Conservation (phyloP, 2,888 invertebrate species). For the Hartigia nigra region DNA sequence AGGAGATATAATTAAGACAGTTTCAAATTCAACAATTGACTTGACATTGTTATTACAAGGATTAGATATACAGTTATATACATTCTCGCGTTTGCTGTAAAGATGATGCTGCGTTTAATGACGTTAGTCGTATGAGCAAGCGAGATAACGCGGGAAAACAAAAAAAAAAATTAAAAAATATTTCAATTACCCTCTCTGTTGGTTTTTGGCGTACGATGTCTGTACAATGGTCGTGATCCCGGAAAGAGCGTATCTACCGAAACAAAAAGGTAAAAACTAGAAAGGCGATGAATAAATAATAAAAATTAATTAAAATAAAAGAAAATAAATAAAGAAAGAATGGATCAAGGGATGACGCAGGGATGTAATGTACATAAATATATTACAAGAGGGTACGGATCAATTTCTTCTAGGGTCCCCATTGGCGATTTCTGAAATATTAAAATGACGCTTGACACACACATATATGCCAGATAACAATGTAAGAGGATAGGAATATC, state of each 20-base stretch:
- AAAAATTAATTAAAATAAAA: conserved; percentile 17
- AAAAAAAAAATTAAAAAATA: conserved; percentile 22
- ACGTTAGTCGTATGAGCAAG: background rate
- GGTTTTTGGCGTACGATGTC: conserved; percentile 66
- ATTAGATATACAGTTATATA: background rate
- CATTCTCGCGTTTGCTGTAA: background rate
- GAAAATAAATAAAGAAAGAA: conserved; percentile 36
- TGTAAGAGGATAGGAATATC: background rate
- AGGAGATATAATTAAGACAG: background rate
- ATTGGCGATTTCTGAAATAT: background rate
- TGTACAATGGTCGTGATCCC: conserved; percentile 67
- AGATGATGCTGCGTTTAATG: background rate
- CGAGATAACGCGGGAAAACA: background rate
- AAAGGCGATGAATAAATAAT: background rate
- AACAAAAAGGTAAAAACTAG: conserved; percentile 38
- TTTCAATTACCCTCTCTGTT: conserved; percentile 70
- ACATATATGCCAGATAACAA: background rate
- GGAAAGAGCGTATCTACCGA: conserved; percentile 69
- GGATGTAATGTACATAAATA: conserved; percentile 31
- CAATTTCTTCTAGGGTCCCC: background rate
- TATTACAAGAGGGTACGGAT: conserved; percentile 34
- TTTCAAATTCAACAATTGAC: background rate
- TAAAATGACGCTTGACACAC: background rate
- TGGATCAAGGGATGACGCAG: conserved; percentile 11
- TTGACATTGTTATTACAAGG: background rate